Conservation (phyloP, 1,140 invertebrate species). For the Aplysia californica region DNA sequence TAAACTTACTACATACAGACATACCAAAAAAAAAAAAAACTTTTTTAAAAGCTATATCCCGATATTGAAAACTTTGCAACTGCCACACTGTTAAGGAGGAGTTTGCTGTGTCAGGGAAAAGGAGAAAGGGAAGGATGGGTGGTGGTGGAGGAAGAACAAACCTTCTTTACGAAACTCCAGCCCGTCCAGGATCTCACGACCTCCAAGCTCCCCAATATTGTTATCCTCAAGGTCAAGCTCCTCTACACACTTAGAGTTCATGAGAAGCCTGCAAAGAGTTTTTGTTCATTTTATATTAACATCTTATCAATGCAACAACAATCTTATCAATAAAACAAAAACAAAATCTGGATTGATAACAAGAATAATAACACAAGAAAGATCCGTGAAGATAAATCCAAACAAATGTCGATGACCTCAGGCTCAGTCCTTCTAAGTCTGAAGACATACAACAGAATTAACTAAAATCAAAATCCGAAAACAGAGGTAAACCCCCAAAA, state of each 20-base stretch:
- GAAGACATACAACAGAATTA: not conserved
- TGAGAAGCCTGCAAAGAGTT: slow-evolving; percentile 55
- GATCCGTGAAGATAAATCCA: not conserved
- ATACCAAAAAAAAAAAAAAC: too few species aligned
- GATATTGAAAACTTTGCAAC: too few species aligned
- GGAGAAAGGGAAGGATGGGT: not conserved
- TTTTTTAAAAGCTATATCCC: too few species aligned
- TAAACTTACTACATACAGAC: too few species aligned
- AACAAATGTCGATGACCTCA: not conserved
- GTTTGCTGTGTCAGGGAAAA: too few species aligned
- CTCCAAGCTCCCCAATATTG: slow-evolving; percentile 64
- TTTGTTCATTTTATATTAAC: not conserved
- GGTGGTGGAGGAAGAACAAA: too few species aligned
- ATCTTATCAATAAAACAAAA: not conserved
- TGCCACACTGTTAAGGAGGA: too few species aligned
- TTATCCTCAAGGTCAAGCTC: slow-evolving; percentile 67
- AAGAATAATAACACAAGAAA: not conserved
- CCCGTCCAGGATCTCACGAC: slow-evolving; percentile 58
- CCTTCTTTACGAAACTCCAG: slow-evolving; percentile 60
- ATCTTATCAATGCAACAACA: not conserved
- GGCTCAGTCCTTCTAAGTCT: not conserved
- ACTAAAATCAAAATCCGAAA: not conserved
- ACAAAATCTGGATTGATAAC: not conserved
- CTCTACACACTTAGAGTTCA: slow-evolving; percentile 57
- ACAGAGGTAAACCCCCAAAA: not conserved